Percentiles rank a stretch among this genome's conserved stretches.
phyloP scores from a whole-genome alignment of 2,113 vertebrate species.

The Scomber japonicus region DNA sequence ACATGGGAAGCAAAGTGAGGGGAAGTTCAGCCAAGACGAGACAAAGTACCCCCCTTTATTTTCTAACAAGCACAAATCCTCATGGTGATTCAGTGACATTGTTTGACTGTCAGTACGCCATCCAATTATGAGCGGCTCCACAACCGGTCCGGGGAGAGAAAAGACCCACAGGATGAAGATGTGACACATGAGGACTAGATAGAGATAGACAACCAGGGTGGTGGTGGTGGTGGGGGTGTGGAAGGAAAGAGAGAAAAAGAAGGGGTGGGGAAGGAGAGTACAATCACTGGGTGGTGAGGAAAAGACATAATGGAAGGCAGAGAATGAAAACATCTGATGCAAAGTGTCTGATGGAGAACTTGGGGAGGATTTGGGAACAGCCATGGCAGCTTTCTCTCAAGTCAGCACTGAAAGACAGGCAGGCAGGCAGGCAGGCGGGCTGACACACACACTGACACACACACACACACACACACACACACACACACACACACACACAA shows the following conservation, averaged over 20 bases:
- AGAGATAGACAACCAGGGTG: conserved; percentile 12
- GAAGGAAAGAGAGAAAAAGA: not conserved
- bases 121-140: conserved; percentile 17
- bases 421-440: not conserved
- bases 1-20: conserved; percentile 35
- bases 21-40: conserved; percentile 43
- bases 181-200: conserved; percentile 22
- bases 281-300: not conserved
- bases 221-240: not conserved
- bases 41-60: conserved; percentile 41
- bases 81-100: conserved; percentile 36
- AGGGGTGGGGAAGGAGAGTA: not conserved
- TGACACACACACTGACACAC: not conserved
- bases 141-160: not conserved
- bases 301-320: conserved; percentile 30
- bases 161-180: conserved; percentile 20
- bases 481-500: not conserved
- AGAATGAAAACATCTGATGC: conserved; percentile 47
- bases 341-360: conserved; percentile 38
- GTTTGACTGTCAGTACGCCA: conserved; percentile 26
- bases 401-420: conserved; percentile 38
- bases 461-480: not conserved
- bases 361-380: conserved; percentile 16
- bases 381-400: conserved; percentile 38
- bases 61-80: conserved; percentile 36